Conservation (phyloP, 1,140 invertebrate genomes). For the Drosophila mayri region DNA sequence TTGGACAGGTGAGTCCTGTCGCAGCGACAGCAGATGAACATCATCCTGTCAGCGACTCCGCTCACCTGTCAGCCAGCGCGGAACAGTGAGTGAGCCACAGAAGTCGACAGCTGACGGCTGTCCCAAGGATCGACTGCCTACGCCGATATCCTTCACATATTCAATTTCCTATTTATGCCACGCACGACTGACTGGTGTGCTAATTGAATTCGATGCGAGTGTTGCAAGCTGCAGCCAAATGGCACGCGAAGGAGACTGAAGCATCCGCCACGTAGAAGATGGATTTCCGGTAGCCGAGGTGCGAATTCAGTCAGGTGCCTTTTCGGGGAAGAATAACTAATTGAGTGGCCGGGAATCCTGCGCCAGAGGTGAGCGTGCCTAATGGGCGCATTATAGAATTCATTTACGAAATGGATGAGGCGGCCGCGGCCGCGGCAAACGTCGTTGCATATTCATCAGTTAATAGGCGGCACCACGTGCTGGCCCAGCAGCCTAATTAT, state of each 20-base stretch:
- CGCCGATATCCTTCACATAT: constrained; percentile 52
- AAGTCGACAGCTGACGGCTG: constrained; percentile 52
- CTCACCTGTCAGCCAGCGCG: constrained; percentile 6
- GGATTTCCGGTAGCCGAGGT: neutral
- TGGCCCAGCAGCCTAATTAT: constrained; percentile 18
- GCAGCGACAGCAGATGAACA: constrained; percentile 10
- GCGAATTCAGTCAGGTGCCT: neutral
- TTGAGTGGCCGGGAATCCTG: constrained; percentile 9
- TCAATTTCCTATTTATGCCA: constrained; percentile 72
- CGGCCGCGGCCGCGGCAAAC: neutral
- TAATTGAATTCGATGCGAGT: constrained; percentile 42
- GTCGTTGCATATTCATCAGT: constrained; percentile 47
- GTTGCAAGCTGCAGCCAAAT: constrained; percentile 16
- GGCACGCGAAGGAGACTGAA: neutral
- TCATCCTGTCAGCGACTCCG: neutral
- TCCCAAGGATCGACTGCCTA: constrained; percentile 19
- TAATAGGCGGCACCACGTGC: constrained; percentile 12
- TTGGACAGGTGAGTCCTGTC: constrained; percentile 30
- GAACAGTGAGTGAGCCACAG: constrained; percentile 1
- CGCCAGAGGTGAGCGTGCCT: constrained; percentile 1
- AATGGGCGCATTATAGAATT: constrained; percentile 30
- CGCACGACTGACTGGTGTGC: constrained; percentile 32
- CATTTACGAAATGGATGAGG: constrained; percentile 24
- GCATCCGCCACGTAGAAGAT: constrained; percentile 7
- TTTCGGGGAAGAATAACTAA: constrained; percentile 7